phyloP scores from a whole-genome alignment of 2,113 vertebrate species.

The Vulpes lagopus region DNA sequence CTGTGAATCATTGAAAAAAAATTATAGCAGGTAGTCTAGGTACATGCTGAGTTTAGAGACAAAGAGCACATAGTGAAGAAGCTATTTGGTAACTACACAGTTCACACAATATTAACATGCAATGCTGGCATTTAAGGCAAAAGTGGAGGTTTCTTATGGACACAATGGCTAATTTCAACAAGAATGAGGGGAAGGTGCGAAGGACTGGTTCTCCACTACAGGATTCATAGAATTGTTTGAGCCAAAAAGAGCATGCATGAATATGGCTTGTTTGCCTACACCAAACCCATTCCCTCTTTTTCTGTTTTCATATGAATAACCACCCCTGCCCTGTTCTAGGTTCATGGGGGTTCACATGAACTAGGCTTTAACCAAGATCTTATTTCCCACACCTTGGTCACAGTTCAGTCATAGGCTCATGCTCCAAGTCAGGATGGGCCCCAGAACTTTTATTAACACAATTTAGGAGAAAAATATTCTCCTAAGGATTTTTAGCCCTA shows the following conservation, averaged over 20 bases:
- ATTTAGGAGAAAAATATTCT: not conserved
- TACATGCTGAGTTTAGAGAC: not conserved
- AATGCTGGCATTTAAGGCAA: not conserved
- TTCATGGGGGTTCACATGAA: not conserved
- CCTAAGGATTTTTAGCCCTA: not conserved
- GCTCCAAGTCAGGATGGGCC: not conserved
- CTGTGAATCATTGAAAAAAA: not conserved
- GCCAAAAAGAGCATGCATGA: not conserved
- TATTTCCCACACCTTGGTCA: not conserved
- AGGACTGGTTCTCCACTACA: not conserved
- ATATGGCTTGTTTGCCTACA: not conserved
- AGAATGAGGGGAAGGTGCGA: not conserved
- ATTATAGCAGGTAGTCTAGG: not conserved
- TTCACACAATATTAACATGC: not conserved
- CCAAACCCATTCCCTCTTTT: not conserved
- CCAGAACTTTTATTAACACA: not conserved
- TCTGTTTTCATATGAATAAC: not conserved
- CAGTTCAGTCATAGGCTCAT: not conserved
- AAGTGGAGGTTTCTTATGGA: not conserved
- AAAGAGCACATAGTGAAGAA: not conserved
- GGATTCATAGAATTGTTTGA: not conserved
- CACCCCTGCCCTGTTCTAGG: not conserved
- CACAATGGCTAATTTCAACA: not conserved
- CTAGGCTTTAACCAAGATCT: not conserved
- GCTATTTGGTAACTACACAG: not conserved